Percentiles rank a stretch among this genome's conserved stretches.
Conservation (phyloP, 2,888 invertebrate genomes). For the Sympetrum striolatum region DNA sequence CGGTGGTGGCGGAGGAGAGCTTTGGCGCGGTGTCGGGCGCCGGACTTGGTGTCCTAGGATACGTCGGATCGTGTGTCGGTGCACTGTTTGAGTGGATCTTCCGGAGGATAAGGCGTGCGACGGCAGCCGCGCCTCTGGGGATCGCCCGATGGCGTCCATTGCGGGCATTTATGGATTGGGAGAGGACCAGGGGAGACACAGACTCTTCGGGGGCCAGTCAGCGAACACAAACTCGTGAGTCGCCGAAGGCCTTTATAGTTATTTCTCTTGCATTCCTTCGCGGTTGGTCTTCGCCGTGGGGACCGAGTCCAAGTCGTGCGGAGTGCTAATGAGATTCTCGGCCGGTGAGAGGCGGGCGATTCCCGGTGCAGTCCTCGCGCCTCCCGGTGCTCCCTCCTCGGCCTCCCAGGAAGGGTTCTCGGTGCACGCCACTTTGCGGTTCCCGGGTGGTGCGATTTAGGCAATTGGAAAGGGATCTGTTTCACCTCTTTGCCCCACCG, state of each 20-base stretch:
- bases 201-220: slow-evolving; percentile 9
- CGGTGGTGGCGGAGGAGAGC: not conserved
- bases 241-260: not conserved
- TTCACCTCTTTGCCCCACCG: too few relatives aligned
- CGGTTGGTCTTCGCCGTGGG: too few relatives aligned
- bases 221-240: slow-evolving; percentile 22
- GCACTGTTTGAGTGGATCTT: not conserved
- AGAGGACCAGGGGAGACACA: not conserved
- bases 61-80: not conserved
- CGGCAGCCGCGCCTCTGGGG: not conserved
- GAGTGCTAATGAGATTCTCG: too few relatives aligned
- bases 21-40: not conserved
- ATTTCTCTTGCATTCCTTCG: not conserved
- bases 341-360: too few relatives aligned
- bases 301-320: too few relatives aligned
- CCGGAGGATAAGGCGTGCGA: not conserved
- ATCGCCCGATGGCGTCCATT: slow-evolving; percentile 20
- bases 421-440: too few relatives aligned
- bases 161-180: slow-evolving; percentile 13
- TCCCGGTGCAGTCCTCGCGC: too few relatives aligned
- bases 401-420: too few relatives aligned
- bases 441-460: too few relatives aligned
- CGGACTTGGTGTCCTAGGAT: not conserved
- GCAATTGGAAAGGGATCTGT: too few relatives aligned
- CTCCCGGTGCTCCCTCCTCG: too few relatives aligned